Base-by-base conservation (phyloP, 2,113 vertebrate genomes). In the Heptranchias perlo region DNA sequence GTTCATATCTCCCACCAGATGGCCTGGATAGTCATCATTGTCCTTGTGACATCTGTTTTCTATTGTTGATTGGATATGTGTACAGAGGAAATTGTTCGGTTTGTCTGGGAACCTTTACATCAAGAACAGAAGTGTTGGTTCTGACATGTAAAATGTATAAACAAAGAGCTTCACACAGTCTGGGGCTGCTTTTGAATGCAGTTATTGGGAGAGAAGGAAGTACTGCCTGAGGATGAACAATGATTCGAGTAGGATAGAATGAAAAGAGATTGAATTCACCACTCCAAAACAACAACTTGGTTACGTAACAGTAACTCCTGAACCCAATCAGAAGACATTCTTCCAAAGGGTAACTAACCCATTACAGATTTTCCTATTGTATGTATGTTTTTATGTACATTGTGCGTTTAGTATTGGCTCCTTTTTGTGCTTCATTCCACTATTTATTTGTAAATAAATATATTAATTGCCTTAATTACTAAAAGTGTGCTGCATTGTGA, bases 21-120 rank as follows among this genome's bases (percentile, higher is more conserved):
- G 89, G 89, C 89, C 89, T 62, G 54, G 54, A 92, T n/a, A 92
- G 89, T 62, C 89, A 62, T 92, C 89, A 92, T 39, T 92, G 87
- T 92, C 87, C 58, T 61, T n/a, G 52, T 92, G 87, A 61, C 87
- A 61, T 92, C 87, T 92, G 87, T 92, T 92, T 92, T 92, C 89
- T 92, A 92, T 92, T 92, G 89, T 62, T 58, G 35, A 61, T 92
- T 92, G 89, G 89, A 92, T 39, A 18, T 61, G 31, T 92, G 28
- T 62, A 92, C 14, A 35, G 62, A 61, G 89, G 54, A 92, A 92
- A 92, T 61, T 92, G 89, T 92, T 92, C 89, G 16, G 25, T 92
- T 92, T 92, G 54, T 92, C 89, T 92, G 89, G 89, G 54, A 92
- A 92, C 89, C 14, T 61, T 35, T n/a, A 92, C 54, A 92, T 92